Base-by-base conservation (phyloP, 2,113 vertebrate species). In the Scomber colias region DNA sequence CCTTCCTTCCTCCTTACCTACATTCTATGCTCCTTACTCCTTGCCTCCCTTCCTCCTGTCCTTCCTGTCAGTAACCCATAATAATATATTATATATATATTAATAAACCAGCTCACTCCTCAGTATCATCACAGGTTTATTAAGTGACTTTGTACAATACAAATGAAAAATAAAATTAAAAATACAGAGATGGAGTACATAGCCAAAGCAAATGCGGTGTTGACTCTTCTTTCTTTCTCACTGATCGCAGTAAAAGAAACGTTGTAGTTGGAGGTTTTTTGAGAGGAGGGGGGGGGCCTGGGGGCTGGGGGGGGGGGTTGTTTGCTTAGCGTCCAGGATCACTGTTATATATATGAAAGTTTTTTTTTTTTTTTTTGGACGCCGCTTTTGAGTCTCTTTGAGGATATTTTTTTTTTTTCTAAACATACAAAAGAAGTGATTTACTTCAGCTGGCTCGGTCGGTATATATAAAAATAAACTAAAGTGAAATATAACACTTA, bases 71-170 rank as follows among this genome's bases (percentile, higher is more conserved):
- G 8, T 54, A 44, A 44, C 19, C 1, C 67, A 79, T 27, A 27
- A 27, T 27, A 27, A 27, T 27, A n/a, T n/a, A n/a, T n/a, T n/a
- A n/a, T n/a, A n/a, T n/a, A n/a, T n/a, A n/a, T n/a, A 27, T 21
- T 9, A 85, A 89, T 71, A 72, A 88, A 76, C 48, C 62, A 68
- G 51, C 48, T 75, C 66, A 80, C 68, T 66, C 70, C 13, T 84
- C 61, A 16, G 31, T 92, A 91, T 94, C 96, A 96, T 97, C 97
- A 98, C 97, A 98, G 96, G 95, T 99, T 99, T 99, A 99, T 99
- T 99, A 97, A 98, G 97, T 98, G 97, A 97, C 96, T 97, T 97
- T 99, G 96, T 98, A 99, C 97, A 98, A 97, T 98, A 99, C 96
- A 97, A 98, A 99, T 95, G 96, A 96, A 97, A 95, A 95, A 94